Conservation (phyloP, 2,797 vertebrate species). For the Eleutherodactylus coqui region DNA sequence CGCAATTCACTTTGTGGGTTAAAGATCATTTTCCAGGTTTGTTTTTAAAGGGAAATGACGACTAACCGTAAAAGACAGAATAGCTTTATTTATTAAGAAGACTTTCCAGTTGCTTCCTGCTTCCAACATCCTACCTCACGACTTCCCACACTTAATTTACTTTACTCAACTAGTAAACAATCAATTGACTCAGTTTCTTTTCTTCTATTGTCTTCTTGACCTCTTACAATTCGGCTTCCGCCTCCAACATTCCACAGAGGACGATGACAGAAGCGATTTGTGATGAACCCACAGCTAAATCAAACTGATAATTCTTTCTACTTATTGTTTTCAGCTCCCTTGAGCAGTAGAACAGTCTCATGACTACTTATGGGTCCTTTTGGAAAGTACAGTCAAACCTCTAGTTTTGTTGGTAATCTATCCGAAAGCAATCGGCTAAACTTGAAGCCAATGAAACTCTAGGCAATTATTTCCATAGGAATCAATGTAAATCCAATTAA, state of each 20-base stretch:
- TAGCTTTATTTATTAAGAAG: conserved; percentile 2
- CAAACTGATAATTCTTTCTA: conserved; percentile 13
- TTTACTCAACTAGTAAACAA: conserved; percentile 43
- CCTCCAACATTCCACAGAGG: conserved; percentile 42
- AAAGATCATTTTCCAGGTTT: conserved; percentile 55
- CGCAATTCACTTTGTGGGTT: conserved; percentile 11
- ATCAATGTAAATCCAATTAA: no score
- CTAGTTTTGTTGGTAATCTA: no score
- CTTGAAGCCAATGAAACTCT: no score
- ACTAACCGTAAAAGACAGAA: conserved; percentile 36
- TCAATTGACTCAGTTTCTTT: conserved; percentile 26
- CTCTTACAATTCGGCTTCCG: conserved; percentile 40
- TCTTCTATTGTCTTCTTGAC: conserved; percentile 42
- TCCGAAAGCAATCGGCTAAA: no score
- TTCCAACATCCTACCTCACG: conserved; percentile 38
- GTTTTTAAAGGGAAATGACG: conserved; percentile 39
- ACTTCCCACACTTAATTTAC: conserved; percentile 46
- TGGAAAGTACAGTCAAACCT: no score
- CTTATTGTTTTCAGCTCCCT: conserved; percentile 1
- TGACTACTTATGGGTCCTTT: background rate
- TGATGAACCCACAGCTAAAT: conserved; percentile 22
- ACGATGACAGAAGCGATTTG: conserved; percentile 42
- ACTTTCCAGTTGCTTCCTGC: conserved; percentile 24
- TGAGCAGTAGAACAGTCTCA: background rate
- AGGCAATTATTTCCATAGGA: no score